Evolutionary conservation across 2,113 vertebrate genomes (phyloP), one percentile per base, ranked within the genome.

Genomic region (Toxotes chatareus): DNA sequence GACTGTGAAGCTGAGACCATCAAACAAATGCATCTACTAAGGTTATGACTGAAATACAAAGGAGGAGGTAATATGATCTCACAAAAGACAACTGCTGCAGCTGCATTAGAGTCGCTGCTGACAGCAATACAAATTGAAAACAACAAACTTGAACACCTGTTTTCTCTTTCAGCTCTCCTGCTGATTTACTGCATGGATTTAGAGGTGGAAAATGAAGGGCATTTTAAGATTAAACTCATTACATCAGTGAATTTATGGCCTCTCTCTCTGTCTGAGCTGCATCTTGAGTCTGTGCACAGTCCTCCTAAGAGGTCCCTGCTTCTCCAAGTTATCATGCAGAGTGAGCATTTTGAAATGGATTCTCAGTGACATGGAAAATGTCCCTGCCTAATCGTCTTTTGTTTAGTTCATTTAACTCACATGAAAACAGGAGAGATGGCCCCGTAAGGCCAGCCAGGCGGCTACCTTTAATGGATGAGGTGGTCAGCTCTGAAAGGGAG

Each of bases 351-450:
- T 76, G 89, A 91, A 94, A 94, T 93, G 74, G 94, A 93, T 90
- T 91, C 87, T 79, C 82, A 70, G 92, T 88, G 94, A 94, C 80
- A 94, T 93, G 95, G 90, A 79, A 93, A 93, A 94, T 94, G 94
- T 93, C 94, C 85, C 91, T 79, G 87, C 76, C 86, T 93, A 94
- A 94, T 95, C 93, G 83, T 72, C 86, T 96, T 96, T 88, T 88
- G 85, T 92, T 87, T 88, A 88, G 89, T 88, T 88, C 88, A 92
- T 91, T 93, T 87, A 90, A 88, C 85, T 80, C 73, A 34, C 80
- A 86, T 76, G 60, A 69, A 87, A 94, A 93, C 91, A 93, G 92
- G 73, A 76, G 75, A 82, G 71, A 68, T 67, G 86, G 76, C 71
- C 40, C 80, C 80, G 77, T 49, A 71, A 83, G 74, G 75, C 71